A percentile compares a stretch with the other conserved stretches of the same genome.
Evolutionary conservation across 2,888 invertebrate genomes (phyloP).

Genomic region (Polydrusus cervinus): DNA sequence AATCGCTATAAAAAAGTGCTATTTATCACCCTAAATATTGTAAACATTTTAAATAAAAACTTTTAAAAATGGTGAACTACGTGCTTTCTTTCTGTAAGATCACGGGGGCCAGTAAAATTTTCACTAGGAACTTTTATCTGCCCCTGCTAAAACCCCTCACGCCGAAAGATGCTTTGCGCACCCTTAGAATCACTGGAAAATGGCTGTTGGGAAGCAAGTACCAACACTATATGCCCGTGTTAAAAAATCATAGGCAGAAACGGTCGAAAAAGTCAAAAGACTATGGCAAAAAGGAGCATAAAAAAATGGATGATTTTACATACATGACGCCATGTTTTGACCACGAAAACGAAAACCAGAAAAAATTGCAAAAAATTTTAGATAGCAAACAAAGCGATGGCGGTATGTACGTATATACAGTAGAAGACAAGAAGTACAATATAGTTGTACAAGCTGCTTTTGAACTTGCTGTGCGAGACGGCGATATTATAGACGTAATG

Average conservation of each 20-base stretch:
- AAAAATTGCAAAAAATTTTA: constrained; percentile 77
- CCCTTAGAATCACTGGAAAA: constrained; percentile 87
- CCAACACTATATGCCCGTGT: constrained; percentile 87
- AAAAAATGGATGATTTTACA: constrained; percentile 80
- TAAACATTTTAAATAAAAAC: constrained; percentile 42
- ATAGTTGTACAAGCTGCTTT: constrained; percentile 83
- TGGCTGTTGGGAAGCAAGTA: constrained; percentile 82
- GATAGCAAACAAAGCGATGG: constrained; percentile 73
- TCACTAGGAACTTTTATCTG: constrained; percentile 88
- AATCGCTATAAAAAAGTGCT: constrained; percentile 20
- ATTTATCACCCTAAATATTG: constrained; percentile 24
- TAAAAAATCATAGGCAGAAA: constrained; percentile 73
- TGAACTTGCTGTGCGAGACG: constrained; percentile 84
- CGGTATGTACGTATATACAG: constrained; percentile 82
- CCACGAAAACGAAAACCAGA: constrained; percentile 79
- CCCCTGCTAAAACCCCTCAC: constrained; percentile 87
- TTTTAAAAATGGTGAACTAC: constrained; percentile 67
- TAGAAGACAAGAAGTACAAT: constrained; percentile 82
- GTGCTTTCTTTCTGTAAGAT: constrained; percentile 82
- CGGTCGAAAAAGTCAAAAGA: constrained; percentile 67
- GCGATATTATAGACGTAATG: constrained; percentile 85
- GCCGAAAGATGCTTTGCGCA: constrained; percentile 86
- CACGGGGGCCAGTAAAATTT: constrained; percentile 85
- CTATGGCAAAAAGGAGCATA: constrained; percentile 81
- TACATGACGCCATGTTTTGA: constrained; percentile 85